Base-by-base conservation (phyloP, 2,888 invertebrate genomes). In the Zonitis immaculata region DNA sequence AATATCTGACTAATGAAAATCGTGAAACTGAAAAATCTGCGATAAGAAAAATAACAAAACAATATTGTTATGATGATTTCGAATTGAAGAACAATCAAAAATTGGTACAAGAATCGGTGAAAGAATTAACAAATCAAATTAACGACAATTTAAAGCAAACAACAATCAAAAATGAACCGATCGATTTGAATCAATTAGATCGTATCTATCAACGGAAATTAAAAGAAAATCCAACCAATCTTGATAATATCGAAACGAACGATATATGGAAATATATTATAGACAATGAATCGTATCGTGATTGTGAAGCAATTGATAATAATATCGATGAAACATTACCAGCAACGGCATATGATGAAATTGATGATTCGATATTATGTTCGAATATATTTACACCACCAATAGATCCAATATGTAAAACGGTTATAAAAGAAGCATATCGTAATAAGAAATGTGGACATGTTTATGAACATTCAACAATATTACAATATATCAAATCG, bases 341-440 rank as follows among this genome's bases (percentile, higher is more conserved):
- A 6, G 60, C 61, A 12, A 30, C 46, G 5, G 28, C 56, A 4
- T 67, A 56, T 53, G 66, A 66, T 26, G 62, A 59, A 55, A 47
- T 66, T 11, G 57, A 61, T 14, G 68, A 69, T 42, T 70, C 69
- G 12, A 25, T 70, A 44, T 47, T 66, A 18, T 67, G 64, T 53
- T 52, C 52, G 7, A 66, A 61, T 51, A 62, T 62, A 8, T 71
- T 70, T 49, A 57, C 64, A 16, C 66, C 67, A 12, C 72, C 70
- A 1, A 49, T 70, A 3, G 72, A 72, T 58, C 72, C 72, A 1
- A 68, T 72, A 25, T 66, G 65, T 16, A 71, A 71, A 61, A 54
- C 27, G 1, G 53, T 65, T 9, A 68, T 72, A 28, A 57, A 49
- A 47, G 63, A 66, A 30, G 69, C 71, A 6, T 63, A 66, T 43